These are phyloP conservation scores for Phoeniculus purpureus DNA, from an alignment of 2,797 vertebrate genomes.

Conservation along the genomic window DNA sequence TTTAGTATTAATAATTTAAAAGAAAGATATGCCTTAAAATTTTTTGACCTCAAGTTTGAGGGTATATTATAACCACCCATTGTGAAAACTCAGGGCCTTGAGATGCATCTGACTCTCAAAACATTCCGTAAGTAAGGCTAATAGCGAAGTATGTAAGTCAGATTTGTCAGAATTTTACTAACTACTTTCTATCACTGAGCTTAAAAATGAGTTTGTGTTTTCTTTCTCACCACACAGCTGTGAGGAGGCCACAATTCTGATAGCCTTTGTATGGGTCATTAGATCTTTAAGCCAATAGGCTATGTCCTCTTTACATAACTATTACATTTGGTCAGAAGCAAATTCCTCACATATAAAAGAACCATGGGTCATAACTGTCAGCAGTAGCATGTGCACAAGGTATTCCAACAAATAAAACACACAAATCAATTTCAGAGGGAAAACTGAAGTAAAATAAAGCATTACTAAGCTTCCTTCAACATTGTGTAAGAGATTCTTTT, in stretches of 20 bases:
- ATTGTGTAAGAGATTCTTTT: not conserved
- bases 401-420: not conserved
- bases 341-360: not conserved
- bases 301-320: not conserved
- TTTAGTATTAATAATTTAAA: not conserved
- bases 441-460: not conserved
- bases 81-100: not conserved
- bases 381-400: not conserved
- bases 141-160: not conserved
- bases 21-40: not conserved
- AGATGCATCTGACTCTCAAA: not conserved
- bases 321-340: not conserved
- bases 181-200: not conserved
- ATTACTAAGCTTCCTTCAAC: not conserved
- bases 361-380: rapidly evolving
- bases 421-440: not conserved
- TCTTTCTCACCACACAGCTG: not conserved
- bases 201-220: not conserved
- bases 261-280: too few species aligned
- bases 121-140: not conserved
- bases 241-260: too few species aligned
- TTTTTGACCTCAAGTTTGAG: not conserved
- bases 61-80: not conserved
- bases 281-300: too few species aligned
- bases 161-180: not conserved